Base-by-base conservation (phyloP, 2,797 vertebrate species). In the Echeneis naucrates region DNA sequence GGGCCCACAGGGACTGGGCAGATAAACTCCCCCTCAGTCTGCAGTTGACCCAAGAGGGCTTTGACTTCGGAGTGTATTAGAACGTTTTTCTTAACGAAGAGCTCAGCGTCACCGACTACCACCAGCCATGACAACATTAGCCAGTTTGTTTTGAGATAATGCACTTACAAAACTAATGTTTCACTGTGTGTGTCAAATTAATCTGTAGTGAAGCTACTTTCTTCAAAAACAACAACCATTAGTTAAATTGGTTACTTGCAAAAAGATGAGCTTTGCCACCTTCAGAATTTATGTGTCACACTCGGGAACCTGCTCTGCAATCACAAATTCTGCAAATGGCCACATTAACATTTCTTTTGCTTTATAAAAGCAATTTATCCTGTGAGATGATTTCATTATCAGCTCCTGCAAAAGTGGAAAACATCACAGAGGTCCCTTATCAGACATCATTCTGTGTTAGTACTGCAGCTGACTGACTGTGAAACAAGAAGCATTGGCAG, bases 301-400 rank as follows among this genome's bases (percentile, higher is more conserved):
- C 26, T 14, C 0, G 58, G 59, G 24, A 57, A 67, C 40, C 45
- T 7, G 16, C 23, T 6, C 21, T 30, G 1, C 42, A 11, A 52
- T 62, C 62, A 40, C 75, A 62, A 47, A 65, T 70, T 47, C 64
- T 32, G 67, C 40, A 74, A 81, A 79, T 1, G 32, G 63, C 72
- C 66, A 69, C 74, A 87, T 86, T 90, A 88, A 88, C 88, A 83
- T 90, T 86, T 82, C 67, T 50, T 84, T 80, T 84, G 86, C 60
- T 72, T 79, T 75, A 55, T 48, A 52, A 77, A 75, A 83, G 68
- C 76, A 65, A 83, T 88, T 81, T 77, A 80, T 90, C 72, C 70
- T 40, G 63, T 19, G 64, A 72, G 81, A 84, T 78, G 54, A 86
- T 88, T 84, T 72, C 71, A 86, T 86, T 90, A 81, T 86, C 80